Evolutionary conservation across 2,113 vertebrate genomes (phyloP).

Genomic region (Melanostigma gelatinosum): DNA sequence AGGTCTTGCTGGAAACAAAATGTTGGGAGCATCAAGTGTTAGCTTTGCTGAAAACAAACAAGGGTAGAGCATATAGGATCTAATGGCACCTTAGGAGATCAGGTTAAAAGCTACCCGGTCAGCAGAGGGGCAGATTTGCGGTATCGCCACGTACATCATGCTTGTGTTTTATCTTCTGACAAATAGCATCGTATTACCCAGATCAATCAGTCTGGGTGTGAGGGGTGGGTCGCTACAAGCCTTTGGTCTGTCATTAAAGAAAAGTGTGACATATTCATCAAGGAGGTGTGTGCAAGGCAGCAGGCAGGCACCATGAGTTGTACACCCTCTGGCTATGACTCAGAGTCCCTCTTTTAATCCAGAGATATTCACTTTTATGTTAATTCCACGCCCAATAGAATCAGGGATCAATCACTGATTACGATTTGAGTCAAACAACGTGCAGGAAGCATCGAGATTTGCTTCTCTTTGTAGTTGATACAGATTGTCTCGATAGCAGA

Average conservation of each 20-base stretch:
- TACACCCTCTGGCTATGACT: not conserved
- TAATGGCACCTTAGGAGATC: constrained; percentile 54
- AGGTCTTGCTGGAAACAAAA: constrained; percentile 46
- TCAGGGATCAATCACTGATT: not conserved
- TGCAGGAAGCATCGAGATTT: not conserved
- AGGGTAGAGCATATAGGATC: constrained; percentile 35
- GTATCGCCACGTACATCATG: constrained; percentile 8
- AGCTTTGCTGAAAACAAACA: constrained; percentile 58
- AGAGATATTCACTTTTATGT: not conserved
- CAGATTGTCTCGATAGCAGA: constrained; percentile 15
- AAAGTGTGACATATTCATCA: constrained; percentile 60
- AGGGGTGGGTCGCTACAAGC: constrained; percentile 33
- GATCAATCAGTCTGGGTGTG: constrained; percentile 62
- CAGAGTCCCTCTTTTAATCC: not conserved
- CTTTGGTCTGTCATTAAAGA: constrained; percentile 71
- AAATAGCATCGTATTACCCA: constrained; percentile 63
- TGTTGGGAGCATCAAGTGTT: constrained; percentile 10
- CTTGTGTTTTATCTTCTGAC: constrained; percentile 68
- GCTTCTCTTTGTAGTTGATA: constrained; percentile 13
- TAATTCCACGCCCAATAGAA: not conserved
- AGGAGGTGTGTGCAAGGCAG: constrained; percentile 18
- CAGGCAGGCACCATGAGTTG: not conserved
- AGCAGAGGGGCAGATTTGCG: constrained; percentile 30
- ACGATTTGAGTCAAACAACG: constrained; percentile 1
- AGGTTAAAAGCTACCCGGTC: constrained; percentile 59